Evolutionary conservation across 2,113 vertebrate species (phyloP).

Genomic region (Eretmochelys imbricata): DNA sequence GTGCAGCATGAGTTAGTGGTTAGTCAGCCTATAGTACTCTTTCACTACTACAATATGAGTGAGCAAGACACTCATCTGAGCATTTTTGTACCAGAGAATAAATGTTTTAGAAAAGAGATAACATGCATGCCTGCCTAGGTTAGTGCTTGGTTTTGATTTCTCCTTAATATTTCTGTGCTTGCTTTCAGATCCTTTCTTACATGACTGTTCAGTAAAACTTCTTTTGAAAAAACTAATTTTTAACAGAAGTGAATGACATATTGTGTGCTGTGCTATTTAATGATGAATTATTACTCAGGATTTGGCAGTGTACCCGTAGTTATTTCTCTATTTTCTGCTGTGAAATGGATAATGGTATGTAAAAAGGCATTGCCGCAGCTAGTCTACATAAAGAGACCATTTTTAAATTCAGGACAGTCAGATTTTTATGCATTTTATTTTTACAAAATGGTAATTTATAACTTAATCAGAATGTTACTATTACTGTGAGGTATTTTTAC

Average conservation of each 20-base stretch:
- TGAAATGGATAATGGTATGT: not conserved
- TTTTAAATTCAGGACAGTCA: not conserved
- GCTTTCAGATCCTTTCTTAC: not conserved
- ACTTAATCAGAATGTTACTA: not conserved
- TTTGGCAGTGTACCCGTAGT: not conserved
- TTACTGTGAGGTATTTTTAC: not conserved
- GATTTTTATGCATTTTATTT: not conserved
- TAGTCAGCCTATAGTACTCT: not conserved
- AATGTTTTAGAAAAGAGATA: not conserved
- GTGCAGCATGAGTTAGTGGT: not conserved
- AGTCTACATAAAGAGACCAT: not conserved
- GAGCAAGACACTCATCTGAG: not conserved
- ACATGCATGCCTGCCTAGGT: rapidly evolving
- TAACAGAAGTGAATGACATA: not conserved
- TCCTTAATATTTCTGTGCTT: not conserved
- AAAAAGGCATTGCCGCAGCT: not conserved
- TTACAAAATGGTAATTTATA: not conserved
- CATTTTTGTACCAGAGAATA: not conserved
- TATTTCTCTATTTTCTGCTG: not conserved
- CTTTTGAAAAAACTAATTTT: not conserved
- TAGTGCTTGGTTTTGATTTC: not conserved
- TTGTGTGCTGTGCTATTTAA: not conserved
- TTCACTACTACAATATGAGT: not conserved
- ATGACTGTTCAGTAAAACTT: not conserved
- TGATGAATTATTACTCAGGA: not conserved